Base-by-base conservation (phyloP, 2,797 vertebrate genomes). In the Sebastes ruberrimus region DNA sequence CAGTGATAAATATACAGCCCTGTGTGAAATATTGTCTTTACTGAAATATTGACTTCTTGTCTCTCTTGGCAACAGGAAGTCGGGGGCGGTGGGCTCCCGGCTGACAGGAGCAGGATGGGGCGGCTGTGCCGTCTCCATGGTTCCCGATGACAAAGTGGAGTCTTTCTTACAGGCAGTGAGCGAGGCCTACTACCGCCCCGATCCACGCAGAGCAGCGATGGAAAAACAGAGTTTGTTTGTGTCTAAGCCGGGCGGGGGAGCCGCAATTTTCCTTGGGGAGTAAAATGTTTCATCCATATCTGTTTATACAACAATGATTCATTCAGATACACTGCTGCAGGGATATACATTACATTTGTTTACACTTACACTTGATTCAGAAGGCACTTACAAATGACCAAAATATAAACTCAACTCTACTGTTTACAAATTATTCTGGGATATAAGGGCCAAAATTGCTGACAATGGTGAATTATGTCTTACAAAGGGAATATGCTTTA, bases 31-130 rank as follows among this genome's bases (percentile, higher is more conserved):
- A 13, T 6, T 46, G 33, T 59, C 38, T 38, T 13, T 7, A 3
- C 18, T 64, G 25, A 63, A 38, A 22, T 7, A 25, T 7, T 2
- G 30, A n/a, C 6, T 27, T n/a, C 30, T 52, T 56, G 22, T 77
- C 66, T 84, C 27, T 69, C 22, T 33, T 69, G 73, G 11, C 67
- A 22, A 78, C 90, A 99, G 98, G 94, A 96, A 95, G 80, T 97
- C 95, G 11, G 98, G 98, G 60, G 97, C 98, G 57, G 90, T 96
- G 18, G 98, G 98, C 18, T 99, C 98, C 74, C 96, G 98, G 71
- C 94, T 99, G 84, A 99, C 98, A 7, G 98, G 98, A 80, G 98
- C 98, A 74, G 98, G 98, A 76, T 99, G 98, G 98, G 98, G 98
- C 32, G 98, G 98, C 88, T 99, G 98, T 90, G 95, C 96, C 0